Base-by-base conservation (phyloP, 37 sponge, comb jelly and placozoan genomes). In the Petrosia ficiformis region DNA sequence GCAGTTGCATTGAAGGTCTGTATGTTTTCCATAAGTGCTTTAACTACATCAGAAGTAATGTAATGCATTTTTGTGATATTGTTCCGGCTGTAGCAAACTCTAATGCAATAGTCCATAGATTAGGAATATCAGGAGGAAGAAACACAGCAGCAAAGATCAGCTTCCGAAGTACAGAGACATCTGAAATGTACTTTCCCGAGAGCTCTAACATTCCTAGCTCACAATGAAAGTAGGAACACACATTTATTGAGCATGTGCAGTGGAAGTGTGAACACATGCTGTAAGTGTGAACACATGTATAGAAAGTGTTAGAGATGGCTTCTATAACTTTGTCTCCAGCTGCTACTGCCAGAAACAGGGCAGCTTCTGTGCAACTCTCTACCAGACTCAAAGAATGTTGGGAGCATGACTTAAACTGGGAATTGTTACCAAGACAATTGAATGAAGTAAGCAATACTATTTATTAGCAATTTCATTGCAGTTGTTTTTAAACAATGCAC, bases 81-180 rank as follows among this genome's bases (percentile, higher is more conserved):
- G 57, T 74, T 3, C 71, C 61, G 39, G 29, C 42, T 28, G 61
- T 48, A 22, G 71, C 80, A 79, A 79, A 79, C 58, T 79, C 71
- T 1, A 68, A 59, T 10, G 39, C 71, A 0, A 79, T 5, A 1
- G 30, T 22, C 80, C 80, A 79, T 8, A 56, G 1, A 34, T 79
- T 70, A n/a, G 80, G 80, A 10, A 56, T 2, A 36, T 67, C 70
- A 68, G 19, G 42, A 1, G 80, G 70, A 2, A 79, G 29, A 6
- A 67, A 68, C 2, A 42, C 19, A 2, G 44, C 59, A 19, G 82
- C 82, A 74, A 65, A 82, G 1, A 82, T 6, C 59, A 82, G 6
- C 67, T 48, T 82, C n/a, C 70, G 6, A 2, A 82, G 70, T 5
- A 74, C 67, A 6, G 82, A 44, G 2, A 82, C 57, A 67, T 82